These are phyloP conservation scores for Dryobotodes eremita DNA, from an alignment of 2,888 invertebrate species.

Conservation along the genomic window DNA sequence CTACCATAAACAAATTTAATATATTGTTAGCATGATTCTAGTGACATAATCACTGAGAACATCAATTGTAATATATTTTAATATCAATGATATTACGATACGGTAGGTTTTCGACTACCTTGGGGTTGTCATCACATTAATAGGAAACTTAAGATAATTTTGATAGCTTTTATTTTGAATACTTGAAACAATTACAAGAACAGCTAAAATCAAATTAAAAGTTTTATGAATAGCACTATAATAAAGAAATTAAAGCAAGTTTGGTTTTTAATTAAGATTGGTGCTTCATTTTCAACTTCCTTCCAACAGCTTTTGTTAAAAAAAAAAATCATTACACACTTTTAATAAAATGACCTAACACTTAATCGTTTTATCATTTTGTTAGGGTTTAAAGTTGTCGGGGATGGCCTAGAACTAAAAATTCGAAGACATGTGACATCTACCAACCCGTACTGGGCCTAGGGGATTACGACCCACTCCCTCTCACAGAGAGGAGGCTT, in stretches of 20 bases:
- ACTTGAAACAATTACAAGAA: neutral
- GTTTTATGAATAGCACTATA: neutral
- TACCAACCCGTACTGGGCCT: too few species aligned
- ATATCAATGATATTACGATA: neutral
- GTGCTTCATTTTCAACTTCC: neutral
- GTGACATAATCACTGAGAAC: neutral
- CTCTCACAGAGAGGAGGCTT: too few species aligned
- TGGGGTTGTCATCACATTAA: neutral
- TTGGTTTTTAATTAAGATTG: too few species aligned
- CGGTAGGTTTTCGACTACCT: neutral
- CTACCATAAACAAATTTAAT: neutral
- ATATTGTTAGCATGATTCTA: neutral
- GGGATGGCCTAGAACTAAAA: too few species aligned
- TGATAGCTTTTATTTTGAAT: neutral
- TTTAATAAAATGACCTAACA: neutral
- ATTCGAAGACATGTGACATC: too few species aligned
- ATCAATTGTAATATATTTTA: neutral
- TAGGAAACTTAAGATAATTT: neutral
- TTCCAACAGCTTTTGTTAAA: neutral
- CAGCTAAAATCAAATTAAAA: neutral
- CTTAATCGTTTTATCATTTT: neutral
- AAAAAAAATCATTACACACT: neutral
- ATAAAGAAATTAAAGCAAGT: neutral
- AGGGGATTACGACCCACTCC: too few species aligned
- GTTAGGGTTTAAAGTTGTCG: too few species aligned